Conservation (phyloP, 2,888 invertebrate genomes). For the Amphipoea lucens region DNA sequence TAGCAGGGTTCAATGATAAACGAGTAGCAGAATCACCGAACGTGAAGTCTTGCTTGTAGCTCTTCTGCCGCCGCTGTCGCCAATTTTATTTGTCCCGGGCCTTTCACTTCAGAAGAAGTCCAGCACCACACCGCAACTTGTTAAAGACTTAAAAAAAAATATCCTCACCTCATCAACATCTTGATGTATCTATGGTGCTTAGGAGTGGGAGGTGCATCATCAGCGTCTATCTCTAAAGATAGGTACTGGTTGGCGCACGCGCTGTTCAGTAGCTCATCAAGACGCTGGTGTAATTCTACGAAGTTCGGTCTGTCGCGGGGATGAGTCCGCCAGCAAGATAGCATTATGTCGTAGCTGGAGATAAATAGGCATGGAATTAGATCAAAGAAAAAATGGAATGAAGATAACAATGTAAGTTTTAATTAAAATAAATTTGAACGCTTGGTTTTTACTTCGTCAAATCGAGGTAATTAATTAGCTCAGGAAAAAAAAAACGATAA, state of each 20-base stretch:
- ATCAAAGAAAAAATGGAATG: neutral
- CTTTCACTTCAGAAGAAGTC: neutral
- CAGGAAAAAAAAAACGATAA: neutral
- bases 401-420: neutral
- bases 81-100: neutral
- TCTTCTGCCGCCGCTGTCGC: neutral
- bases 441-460: neutral
- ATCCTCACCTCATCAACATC: slow-evolving; percentile 76
- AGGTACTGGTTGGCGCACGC: slow-evolving; percentile 83
- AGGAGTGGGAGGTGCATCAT: slow-evolving; percentile 67
- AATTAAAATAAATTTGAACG: neutral
- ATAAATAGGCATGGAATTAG: neutral
- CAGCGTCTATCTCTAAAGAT: slow-evolving; percentile 75
- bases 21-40: neutral
- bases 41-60: neutral
- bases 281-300: slow-evolving; percentile 87
- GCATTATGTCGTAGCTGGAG: slow-evolving; percentile 93
- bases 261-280: slow-evolving; percentile 82
- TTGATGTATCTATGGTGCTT: slow-evolving; percentile 70
- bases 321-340: slow-evolving; percentile 93
- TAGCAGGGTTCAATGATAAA: neutral
- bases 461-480: neutral
- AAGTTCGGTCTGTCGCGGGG: slow-evolving; percentile 94
- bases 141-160: too few relatives aligned
- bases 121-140: neutral